Conservation (phyloP, 2,888 invertebrate species). For the Eledona agricola region DNA sequence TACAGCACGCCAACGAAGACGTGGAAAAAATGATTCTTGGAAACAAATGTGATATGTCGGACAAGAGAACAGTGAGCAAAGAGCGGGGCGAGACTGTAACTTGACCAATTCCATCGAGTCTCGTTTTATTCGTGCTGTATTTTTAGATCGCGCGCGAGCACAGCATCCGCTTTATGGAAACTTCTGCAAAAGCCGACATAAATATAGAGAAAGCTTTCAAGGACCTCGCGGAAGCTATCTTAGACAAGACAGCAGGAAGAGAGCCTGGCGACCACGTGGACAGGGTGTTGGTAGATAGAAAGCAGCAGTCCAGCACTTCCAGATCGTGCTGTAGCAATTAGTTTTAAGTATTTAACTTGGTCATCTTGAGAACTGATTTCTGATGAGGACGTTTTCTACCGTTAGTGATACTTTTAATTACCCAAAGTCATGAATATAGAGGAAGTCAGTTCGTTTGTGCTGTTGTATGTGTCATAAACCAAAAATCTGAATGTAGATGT, state of each 20-base stretch:
- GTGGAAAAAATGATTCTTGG: slow-evolving; percentile 99
- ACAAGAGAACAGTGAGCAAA: slow-evolving; percentile 90
- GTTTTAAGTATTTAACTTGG: slow-evolving; percentile 20
- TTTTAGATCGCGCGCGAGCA: slow-evolving; percentile 93
- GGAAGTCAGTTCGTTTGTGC: slow-evolving; percentile 33
- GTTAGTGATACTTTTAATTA: no score
- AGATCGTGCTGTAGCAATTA: slow-evolving; percentile 65
- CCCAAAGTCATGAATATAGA: no score
- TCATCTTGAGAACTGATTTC: slow-evolving; percentile 46
- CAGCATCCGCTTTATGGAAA: slow-evolving; percentile 96
- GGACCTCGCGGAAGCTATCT: slow-evolving; percentile 92
- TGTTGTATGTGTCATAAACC: slow-evolving; percentile 32
- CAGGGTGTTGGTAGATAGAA: slow-evolving; percentile 76
- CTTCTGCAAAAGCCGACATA: slow-evolving; percentile 95
- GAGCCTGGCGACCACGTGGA: slow-evolving; percentile 81
- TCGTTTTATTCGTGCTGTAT: slow-evolving; percentile 11
- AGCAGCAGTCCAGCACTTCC: slow-evolving; percentile 71
- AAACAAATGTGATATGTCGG: slow-evolving; percentile 98
- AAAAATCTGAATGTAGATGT: slow-evolving; percentile 29
- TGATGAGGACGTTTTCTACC: slow-evolving; percentile 33
- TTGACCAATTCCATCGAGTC: slow-evolving; percentile 47
- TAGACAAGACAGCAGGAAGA: slow-evolving; percentile 87
- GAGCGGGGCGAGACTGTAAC: slow-evolving; percentile 92
- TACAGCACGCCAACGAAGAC: slow-evolving; percentile 96
- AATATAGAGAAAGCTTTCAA: slow-evolving; percentile 97